Percentiles rank a stretch among this genome's conserved stretches.
phyloP scores from a whole-genome alignment of 64 coral and sea anemone genomes.

The Porites australiensis region DNA sequence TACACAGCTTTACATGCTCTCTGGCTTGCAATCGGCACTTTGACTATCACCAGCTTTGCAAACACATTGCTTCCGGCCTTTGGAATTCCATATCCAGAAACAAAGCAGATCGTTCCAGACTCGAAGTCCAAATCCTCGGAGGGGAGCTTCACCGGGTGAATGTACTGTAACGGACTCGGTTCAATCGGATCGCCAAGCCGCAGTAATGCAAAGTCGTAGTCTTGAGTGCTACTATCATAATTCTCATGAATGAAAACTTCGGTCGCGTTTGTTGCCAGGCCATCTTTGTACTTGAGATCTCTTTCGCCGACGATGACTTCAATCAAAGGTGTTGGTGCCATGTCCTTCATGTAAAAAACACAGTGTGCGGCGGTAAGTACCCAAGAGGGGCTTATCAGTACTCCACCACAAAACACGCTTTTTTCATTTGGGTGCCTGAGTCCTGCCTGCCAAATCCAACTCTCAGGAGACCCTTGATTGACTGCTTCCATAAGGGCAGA shows the following conservation, averaged over 20 bases:
- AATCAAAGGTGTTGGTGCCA: constrained; percentile 10
- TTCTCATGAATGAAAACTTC: constrained; percentile 38
- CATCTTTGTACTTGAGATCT: constrained; percentile 33
- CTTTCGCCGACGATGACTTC: constrained; percentile 47
- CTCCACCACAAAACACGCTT: constrained; percentile 53
- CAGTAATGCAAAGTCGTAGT: constrained; percentile 14
- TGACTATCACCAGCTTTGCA: constrained; percentile 23
- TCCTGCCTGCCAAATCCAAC: constrained; percentile 63
- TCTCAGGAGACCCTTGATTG: not conserved
- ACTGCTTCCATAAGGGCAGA: not conserved
- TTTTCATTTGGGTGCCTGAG: constrained; percentile 36
- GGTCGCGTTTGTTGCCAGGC: constrained; percentile 14
- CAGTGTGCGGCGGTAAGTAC: constrained; percentile 61
- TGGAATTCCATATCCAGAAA: not conserved
- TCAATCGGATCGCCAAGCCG: not conserved
- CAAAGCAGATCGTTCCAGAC: constrained; percentile 7
- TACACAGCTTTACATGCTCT: not conserved
- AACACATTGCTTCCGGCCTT: not conserved
- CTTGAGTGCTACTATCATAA: constrained; percentile 33
- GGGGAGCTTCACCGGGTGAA: not conserved
- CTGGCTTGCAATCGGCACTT: constrained; percentile 15
- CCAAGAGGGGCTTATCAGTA: constrained; percentile 48
- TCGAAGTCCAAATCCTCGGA: constrained; percentile 13
- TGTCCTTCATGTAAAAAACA: constrained; percentile 45
- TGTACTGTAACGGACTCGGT: not conserved